Percentiles rank a stretch among this genome's conserved stretches.
Evolutionary conservation across 2,888 invertebrate species (phyloP).

Genomic region (Andrena marginata): DNA sequence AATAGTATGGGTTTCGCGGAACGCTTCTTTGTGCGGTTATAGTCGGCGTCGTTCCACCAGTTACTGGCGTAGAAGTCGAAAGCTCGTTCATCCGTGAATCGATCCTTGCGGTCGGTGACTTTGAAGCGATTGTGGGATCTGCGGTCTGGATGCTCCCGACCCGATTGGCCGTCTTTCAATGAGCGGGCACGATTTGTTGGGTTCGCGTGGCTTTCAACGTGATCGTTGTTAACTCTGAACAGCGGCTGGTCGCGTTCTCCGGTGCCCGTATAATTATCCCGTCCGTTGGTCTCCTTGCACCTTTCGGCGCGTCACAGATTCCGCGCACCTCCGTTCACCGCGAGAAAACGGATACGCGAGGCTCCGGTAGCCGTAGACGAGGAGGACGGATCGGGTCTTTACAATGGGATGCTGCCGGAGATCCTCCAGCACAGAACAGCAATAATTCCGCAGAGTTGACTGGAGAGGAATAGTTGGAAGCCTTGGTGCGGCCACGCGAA

Average conservation of each 20-base stretch:
- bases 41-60: not conserved
- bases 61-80: slow-evolving; percentile 5
- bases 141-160: slow-evolving; percentile 41
- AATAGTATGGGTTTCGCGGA: slow-evolving; percentile 1
- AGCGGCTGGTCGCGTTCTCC: slow-evolving; percentile 32
- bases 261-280: slow-evolving; percentile 42
- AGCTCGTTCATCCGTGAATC: slow-evolving; percentile 53
- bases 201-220: slow-evolving; percentile 63
- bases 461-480: slow-evolving; percentile 77
- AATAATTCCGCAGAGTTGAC: slow-evolving; percentile 80
- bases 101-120: slow-evolving; percentile 56
- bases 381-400: not conserved
- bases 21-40: not conserved
- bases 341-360: not conserved
- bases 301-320: slow-evolving; percentile 13
- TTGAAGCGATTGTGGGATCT: slow-evolving; percentile 49
- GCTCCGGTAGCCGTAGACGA: not conserved
- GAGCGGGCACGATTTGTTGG: slow-evolving; percentile 56
- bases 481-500: slow-evolving; percentile 69
- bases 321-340: not conserved
- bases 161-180: slow-evolving; percentile 40
- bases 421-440: slow-evolving; percentile 75
- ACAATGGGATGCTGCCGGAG: slow-evolving; percentile 64
- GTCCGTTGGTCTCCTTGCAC: slow-evolving; percentile 17
- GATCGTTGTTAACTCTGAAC: slow-evolving; percentile 48